Evolutionary conservation across 2,797 vertebrate species (phyloP).

Genomic region (Acanthurus lineatus): DNA sequence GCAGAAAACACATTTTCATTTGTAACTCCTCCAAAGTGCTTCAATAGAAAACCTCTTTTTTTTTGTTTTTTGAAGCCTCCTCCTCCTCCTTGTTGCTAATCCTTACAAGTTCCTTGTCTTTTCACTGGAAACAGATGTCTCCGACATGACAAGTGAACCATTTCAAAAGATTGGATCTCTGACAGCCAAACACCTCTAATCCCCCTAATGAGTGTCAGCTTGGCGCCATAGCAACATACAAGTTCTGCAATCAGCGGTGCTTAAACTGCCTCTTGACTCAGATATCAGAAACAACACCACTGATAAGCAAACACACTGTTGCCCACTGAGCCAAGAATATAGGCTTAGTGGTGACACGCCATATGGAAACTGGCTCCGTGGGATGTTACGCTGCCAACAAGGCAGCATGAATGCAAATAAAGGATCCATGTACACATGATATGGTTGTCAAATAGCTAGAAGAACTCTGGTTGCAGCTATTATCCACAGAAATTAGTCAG

Average conservation of each 20-base stretch:
- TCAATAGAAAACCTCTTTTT: conserved; percentile 2
- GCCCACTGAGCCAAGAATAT: conserved; percentile 46
- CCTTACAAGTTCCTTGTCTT: conserved; percentile 31
- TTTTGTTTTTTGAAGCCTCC: conserved; percentile 8
- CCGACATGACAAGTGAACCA: conserved; percentile 38
- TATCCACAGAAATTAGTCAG: conserved; percentile 30
- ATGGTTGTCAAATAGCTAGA: conserved; percentile 34
- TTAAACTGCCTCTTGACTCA: conserved; percentile 60
- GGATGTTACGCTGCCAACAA: conserved; percentile 22
- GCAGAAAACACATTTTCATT: conserved; percentile 29
- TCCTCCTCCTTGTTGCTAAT: conserved; percentile 9
- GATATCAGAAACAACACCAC: conserved; percentile 64
- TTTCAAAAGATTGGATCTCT: conserved; percentile 60
- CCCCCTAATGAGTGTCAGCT: conserved; percentile 65
- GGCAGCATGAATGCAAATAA: conserved; percentile 50
- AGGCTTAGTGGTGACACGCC: conserved; percentile 29
- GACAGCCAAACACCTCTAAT: conserved; percentile 62
- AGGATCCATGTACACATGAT: conserved; percentile 8
- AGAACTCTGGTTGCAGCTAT: conserved; percentile 8
- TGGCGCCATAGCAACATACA: conserved; percentile 62
- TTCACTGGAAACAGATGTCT: conserved; percentile 65
- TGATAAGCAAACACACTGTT: conserved; percentile 68
- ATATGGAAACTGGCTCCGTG: conserved; percentile 34
- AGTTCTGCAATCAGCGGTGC: conserved; percentile 67
- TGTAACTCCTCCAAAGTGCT: conserved; percentile 24